Percentiles rank a stretch among this genome's conserved stretches.
phyloP scores from a whole-genome alignment of 2,113 vertebrate species.

The Mormoops blainvillei region DNA sequence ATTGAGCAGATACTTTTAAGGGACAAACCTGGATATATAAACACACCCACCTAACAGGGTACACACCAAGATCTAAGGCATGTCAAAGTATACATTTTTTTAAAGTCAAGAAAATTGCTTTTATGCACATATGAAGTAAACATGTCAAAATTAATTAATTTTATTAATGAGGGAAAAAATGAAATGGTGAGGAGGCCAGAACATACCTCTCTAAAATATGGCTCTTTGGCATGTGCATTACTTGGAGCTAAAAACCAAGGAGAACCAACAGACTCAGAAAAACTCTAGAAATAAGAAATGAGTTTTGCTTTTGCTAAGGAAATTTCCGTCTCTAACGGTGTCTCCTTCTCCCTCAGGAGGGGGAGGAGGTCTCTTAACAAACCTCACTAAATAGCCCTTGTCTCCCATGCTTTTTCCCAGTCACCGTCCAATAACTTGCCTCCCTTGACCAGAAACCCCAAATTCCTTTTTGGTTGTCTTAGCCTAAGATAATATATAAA shows the following conservation, averaged over 20 bases:
- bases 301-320: background rate
- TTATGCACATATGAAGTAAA: background rate
- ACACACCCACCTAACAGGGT: background rate
- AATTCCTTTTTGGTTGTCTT: background rate
- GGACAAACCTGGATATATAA: background rate
- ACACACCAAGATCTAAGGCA: background rate
- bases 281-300: background rate
- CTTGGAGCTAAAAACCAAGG: background rate
- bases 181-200: background rate
- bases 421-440: background rate
- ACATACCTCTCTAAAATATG: background rate
- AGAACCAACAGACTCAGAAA: background rate
- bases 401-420: background rate
- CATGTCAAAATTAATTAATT: background rate
- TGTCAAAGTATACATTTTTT: background rate
- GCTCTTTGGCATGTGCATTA: background rate
- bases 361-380: background rate
- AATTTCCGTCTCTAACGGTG: background rate
- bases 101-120: background rate
- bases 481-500: background rate
- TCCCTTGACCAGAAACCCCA: background rate
- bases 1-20: background rate
- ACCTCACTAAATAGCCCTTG: background rate
- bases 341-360: background rate
- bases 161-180: background rate